Conservation (phyloP, 2,888 invertebrate genomes). For the Zaprionus lineosus region DNA sequence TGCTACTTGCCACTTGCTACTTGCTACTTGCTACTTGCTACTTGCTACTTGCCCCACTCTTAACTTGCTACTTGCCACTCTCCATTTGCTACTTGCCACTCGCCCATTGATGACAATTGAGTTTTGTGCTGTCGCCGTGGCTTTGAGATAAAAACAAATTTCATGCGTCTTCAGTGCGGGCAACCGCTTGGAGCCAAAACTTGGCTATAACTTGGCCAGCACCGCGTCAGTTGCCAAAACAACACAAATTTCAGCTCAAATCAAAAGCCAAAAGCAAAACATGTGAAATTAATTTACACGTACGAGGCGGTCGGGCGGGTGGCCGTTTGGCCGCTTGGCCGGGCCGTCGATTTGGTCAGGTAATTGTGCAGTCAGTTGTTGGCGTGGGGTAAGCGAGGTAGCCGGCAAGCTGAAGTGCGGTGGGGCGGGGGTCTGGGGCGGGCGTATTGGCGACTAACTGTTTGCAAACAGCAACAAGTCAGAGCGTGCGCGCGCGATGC, state of each 20-base stretch:
- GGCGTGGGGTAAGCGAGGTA: too few relatives aligned
- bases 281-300: slow-evolving; percentile 79
- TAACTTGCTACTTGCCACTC: too few relatives aligned
- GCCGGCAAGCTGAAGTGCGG: background rate
- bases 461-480: slow-evolving; percentile 35
- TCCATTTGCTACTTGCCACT: too few relatives aligned
- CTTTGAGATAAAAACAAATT: too few relatives aligned
- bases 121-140: too few relatives aligned
- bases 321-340: slow-evolving; percentile 2
- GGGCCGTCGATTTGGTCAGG: background rate
- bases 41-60: too few relatives aligned
- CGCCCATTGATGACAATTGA: too few relatives aligned
- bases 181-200: background rate
- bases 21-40: too few relatives aligned
- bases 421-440: background rate
- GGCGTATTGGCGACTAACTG: slow-evolving; percentile 5
- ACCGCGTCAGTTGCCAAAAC: slow-evolving; percentile 12
- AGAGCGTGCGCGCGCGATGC: slow-evolving; percentile 51
- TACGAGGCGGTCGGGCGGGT: slow-evolving; percentile 27
- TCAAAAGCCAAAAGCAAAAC: slow-evolving; percentile 41
- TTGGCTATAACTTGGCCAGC: background rate
- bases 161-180: background rate
- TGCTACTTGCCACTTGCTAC: too few relatives aligned
- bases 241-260: slow-evolving; percentile 39
- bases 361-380: background rate